Percentiles rank a stretch among this genome's conserved stretches.
These are phyloP conservation scores for Aelia acuminata DNA, from an alignment of 2,888 invertebrate genomes.

Conservation along the genomic window DNA sequence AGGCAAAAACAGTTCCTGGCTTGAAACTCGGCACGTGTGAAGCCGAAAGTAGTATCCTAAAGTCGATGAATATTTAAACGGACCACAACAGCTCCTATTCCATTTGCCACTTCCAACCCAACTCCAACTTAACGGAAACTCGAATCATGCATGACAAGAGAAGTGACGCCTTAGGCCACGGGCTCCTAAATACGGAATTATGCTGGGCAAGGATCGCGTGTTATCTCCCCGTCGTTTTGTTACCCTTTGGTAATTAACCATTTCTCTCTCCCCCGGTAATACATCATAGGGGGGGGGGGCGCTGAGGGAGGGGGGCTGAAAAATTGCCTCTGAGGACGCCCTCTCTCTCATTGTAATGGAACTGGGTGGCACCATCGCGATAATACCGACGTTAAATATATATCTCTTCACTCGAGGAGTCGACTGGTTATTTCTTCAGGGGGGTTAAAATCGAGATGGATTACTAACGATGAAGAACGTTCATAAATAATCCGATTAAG, in stretches of 20 bases:
- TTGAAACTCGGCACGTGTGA: not conserved
- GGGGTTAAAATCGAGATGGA: not conserved
- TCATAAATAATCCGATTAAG: not conserved
- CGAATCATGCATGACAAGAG: not conserved
- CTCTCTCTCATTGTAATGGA: not conserved
- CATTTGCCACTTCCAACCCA: not conserved
- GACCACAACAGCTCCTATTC: not conserved
- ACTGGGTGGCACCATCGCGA: slow-evolving; percentile 13
- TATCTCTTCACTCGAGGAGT: not conserved
- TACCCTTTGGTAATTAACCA: not conserved
- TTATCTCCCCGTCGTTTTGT: slow-evolving; percentile 20
- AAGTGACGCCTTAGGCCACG: not conserved
- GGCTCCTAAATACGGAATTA: slow-evolving; percentile 2
- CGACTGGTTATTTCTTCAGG: not conserved
- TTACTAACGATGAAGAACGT: not conserved
- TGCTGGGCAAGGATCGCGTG: not conserved
- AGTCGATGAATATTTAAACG: not conserved
- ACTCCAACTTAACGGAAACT: not conserved
- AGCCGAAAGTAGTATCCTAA: not conserved
- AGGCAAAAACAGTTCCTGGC: not conserved
- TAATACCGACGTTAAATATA: not conserved
- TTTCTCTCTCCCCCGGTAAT: not conserved
- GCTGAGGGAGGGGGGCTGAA: not conserved
- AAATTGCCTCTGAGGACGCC: not conserved
- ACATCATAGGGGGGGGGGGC: not conserved